A percentile compares a stretch with the other conserved stretches of the same genome.
phyloP scores from a whole-genome alignment of 2,888 invertebrate genomes.

The Tiphia femorata region DNA sequence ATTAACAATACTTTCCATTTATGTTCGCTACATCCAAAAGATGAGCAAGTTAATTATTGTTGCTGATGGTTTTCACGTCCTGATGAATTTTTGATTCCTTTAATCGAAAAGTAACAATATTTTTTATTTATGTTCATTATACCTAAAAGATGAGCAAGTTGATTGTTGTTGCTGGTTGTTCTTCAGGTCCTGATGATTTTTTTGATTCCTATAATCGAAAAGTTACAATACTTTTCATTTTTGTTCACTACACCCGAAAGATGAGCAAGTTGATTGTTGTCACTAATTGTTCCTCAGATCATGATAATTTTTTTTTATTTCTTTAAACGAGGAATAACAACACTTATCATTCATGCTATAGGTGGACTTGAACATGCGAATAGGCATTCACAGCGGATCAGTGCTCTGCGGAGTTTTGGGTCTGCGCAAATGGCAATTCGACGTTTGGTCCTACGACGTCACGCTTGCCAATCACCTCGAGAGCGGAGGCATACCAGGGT shows the following conservation, averaged over 20 bases:
- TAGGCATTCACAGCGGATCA: constrained; percentile 96
- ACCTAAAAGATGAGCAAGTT: constrained; percentile 74
- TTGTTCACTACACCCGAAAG: constrained; percentile 80
- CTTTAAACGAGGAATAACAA: no score
- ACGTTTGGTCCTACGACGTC: constrained; percentile 95
- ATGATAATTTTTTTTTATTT: no score
- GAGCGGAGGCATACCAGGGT: constrained; percentile 97
- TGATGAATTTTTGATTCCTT: no score
- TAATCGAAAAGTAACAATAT: no score
- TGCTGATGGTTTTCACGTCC: neutral
- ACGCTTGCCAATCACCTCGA: constrained; percentile 95
- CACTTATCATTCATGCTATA: no score
- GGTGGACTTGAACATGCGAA: constrained; percentile 97
- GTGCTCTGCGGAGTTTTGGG: constrained; percentile 97
- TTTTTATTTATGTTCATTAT: constrained; percentile 81
- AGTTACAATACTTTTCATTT: no score
- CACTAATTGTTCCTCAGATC: neutral
- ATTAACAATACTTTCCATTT: no score
- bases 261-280: constrained; percentile 59
- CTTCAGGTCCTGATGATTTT: neutral
- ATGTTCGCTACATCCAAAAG: constrained; percentile 80
- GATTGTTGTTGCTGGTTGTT: neutral
- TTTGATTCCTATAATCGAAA: no score
- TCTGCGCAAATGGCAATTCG: constrained; percentile 92
- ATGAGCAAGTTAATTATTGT: constrained; percentile 59